phyloP scores from a whole-genome alignment of 2,888 invertebrate genomes.

The Colletes collaris region DNA sequence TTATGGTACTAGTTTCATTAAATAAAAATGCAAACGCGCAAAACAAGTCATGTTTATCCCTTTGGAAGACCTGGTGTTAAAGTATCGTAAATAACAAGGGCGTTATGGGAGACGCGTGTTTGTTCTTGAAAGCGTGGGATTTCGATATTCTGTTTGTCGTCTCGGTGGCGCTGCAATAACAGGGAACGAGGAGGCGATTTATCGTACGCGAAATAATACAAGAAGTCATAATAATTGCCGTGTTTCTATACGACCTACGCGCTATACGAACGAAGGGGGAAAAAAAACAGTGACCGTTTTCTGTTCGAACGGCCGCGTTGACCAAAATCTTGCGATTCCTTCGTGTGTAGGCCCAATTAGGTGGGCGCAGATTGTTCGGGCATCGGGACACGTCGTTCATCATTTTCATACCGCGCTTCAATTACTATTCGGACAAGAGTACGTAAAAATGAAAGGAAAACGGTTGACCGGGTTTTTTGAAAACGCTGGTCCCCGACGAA shows the following conservation, averaged over 20 bases:
- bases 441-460: not conserved
- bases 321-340: too few species aligned
- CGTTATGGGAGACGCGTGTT: not conserved
- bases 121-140: not conserved
- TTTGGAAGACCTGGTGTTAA: too few species aligned
- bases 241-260: too few species aligned
- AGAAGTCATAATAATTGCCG: too few species aligned
- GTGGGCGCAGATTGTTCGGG: constrained; percentile 9
- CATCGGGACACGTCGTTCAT: constrained; percentile 36
- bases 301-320: too few species aligned
- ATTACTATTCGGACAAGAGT: not conserved
- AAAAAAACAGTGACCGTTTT: too few species aligned
- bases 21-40: too few species aligned
- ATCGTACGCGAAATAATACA: too few species aligned
- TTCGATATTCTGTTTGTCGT: constrained; percentile 16
- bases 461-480: constrained; percentile 12
- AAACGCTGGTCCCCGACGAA: constrained; percentile 46
- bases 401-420: constrained; percentile 43
- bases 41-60: too few species aligned
- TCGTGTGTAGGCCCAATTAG: not conserved
- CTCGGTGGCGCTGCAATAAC: constrained; percentile 32
- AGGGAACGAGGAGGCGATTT: constrained; percentile 17
- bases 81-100: not conserved
- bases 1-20: too few species aligned
- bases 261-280: too few species aligned